A percentile compares a stretch with the other conserved stretches of the same genome.
Conservation (phyloP, 2,888 invertebrate genomes). For the Aethes cnicana region DNA sequence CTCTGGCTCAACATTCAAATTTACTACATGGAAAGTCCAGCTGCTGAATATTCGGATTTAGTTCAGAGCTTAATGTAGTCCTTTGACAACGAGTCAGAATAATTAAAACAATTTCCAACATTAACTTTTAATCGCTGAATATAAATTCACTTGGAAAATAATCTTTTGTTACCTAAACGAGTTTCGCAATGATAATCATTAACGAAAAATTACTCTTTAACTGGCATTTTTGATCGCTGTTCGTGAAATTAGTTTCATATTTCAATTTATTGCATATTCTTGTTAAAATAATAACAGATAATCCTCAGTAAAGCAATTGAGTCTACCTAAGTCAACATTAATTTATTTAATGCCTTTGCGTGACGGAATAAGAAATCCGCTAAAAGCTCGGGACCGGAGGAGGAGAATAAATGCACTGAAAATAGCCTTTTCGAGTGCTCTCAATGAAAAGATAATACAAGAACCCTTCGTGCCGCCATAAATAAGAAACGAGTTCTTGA, state of each 20-base stretch:
- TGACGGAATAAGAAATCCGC: not conserved
- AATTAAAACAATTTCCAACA: too few species aligned
- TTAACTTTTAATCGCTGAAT: too few species aligned
- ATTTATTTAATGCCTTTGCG: slow-evolving; percentile 8
- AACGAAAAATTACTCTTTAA: not conserved
- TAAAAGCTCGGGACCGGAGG: not conserved
- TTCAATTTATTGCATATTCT: not conserved
- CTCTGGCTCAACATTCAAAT: too few species aligned
- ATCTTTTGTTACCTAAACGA: too few species aligned
- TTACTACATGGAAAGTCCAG: too few species aligned
- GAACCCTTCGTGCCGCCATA: not conserved
- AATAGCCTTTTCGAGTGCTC: not conserved
- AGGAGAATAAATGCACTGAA: not conserved
- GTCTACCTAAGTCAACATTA: slow-evolving; percentile 20
- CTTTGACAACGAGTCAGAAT: too few species aligned
- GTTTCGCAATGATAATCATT: not conserved
- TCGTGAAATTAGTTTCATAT: not conserved
- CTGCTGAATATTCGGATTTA: too few species aligned
- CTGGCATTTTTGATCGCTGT: not conserved
- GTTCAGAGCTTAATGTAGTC: too few species aligned
- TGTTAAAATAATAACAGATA: slow-evolving; percentile 1
- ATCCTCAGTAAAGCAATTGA: slow-evolving; percentile 10
- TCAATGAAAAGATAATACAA: not conserved
- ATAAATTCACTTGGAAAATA: too few species aligned
- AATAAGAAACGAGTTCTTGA: not conserved